A percentile compares a stretch with the other conserved stretches of the same genome.
phyloP scores from a whole-genome alignment of 1,140 invertebrate species.

The Riptortus pedestris region DNA sequence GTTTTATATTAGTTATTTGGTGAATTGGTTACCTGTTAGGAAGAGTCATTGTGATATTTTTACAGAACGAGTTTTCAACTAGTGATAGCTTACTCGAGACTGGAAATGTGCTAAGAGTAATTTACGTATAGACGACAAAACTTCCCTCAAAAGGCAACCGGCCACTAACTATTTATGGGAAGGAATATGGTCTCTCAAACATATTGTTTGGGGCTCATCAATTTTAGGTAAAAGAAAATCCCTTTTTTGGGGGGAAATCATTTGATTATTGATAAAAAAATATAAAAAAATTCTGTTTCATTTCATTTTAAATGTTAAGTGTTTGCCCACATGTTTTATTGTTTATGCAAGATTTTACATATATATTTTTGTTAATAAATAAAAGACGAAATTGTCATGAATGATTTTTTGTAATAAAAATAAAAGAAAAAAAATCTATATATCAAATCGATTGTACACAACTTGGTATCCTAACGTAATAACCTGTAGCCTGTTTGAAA shows the following conservation, averaged over 20 bases:
- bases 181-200: neutral
- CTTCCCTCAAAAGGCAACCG: neutral
- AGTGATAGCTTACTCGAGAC: conserved; percentile 16
- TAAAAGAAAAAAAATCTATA: conserved; percentile 3
- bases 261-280: neutral
- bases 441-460: conserved; percentile 12
- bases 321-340: conserved; percentile 2
- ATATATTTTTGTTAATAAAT: conserved; percentile 17
- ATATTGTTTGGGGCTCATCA: neutral
- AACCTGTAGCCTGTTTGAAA: conserved; percentile 18
- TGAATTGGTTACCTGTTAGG: conserved; percentile 4
- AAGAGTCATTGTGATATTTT: conserved; percentile 13
- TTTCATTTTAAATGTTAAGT: neutral
- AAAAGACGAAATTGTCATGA: conserved; percentile 10
- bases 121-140: neutral
- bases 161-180: neutral
- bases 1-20: neutral
- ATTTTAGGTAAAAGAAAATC: neutral
- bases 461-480: conserved; percentile 15
- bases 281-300: neutral
- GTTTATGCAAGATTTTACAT: conserved; percentile 15
- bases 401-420: conserved; percentile 7
- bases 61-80: conserved; percentile 6
- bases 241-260: neutral
- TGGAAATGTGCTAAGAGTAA: neutral